Evolutionary conservation across 2,888 invertebrate genomes (phyloP).

Genomic region (Unio pictorum): DNA sequence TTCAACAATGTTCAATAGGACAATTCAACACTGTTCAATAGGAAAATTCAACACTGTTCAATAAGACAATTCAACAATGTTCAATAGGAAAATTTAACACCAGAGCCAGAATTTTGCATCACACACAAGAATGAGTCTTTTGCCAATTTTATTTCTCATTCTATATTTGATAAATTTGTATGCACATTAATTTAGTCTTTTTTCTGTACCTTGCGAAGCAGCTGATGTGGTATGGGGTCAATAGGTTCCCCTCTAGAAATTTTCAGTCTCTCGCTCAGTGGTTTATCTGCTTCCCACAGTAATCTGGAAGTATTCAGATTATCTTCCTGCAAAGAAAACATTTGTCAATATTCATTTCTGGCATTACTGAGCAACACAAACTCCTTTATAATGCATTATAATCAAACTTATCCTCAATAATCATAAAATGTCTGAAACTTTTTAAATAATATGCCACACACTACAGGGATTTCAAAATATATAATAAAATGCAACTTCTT

Average conservation of each 20-base stretch:
- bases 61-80: too few species aligned
- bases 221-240: constrained; percentile 82
- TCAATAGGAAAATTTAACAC: not conserved
- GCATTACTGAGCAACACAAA: too few species aligned
- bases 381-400: too few species aligned
- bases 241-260: constrained; percentile 77
- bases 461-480: too few species aligned
- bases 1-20: too few species aligned
- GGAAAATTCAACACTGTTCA: too few species aligned
- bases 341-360: not conserved
- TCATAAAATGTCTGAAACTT: too few species aligned
- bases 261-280: constrained; percentile 77
- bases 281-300: constrained; percentile 58
- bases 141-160: not conserved
- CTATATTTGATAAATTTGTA: not conserved
- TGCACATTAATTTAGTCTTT: not conserved
- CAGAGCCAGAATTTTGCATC: not conserved
- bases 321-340: constrained; percentile 18
- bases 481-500: too few species aligned
- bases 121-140: not conserved
- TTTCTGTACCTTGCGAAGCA: constrained; percentile 80
- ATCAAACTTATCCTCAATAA: too few species aligned
- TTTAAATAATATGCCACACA: too few species aligned
- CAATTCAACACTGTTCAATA: too few species aligned
- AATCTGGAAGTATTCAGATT: constrained; percentile 49